Evolutionary conservation across 2,888 invertebrate species (phyloP).

Genomic region (Asteroscopus sphinx): DNA sequence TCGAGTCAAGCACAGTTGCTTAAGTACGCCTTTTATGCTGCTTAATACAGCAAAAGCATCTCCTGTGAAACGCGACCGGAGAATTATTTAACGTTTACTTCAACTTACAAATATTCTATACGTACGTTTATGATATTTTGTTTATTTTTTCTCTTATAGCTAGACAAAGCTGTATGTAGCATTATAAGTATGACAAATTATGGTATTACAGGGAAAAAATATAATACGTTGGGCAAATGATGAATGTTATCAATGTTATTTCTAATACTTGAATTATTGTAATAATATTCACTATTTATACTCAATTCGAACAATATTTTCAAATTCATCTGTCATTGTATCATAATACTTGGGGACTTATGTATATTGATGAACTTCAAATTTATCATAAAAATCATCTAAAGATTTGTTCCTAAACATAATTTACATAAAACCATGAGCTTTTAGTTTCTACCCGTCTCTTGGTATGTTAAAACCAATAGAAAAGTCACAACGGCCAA

Average conservation of each 20-base stretch:
- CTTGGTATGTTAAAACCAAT: conserved; percentile 63
- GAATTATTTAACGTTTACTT: conserved; percentile 51
- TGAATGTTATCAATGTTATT: conserved; percentile 35
- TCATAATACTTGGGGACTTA: conserved; percentile 42
- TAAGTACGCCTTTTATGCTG: conserved; percentile 82
- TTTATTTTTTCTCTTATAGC: conserved; percentile 11
- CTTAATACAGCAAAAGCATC: conserved; percentile 67
- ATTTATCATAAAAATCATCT: conserved; percentile 56
- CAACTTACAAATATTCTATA: conserved; percentile 15
- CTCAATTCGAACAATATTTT: conserved; percentile 41
- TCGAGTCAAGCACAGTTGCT: conserved; percentile 78
- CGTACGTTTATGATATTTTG: not conserved
- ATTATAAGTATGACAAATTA: conserved; percentile 41
- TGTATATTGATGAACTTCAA: conserved; percentile 53
- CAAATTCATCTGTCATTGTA: conserved; percentile 47
- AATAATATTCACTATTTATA: conserved; percentile 44
- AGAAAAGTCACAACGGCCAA: conserved; percentile 64
- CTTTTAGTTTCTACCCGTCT: conserved; percentile 63
- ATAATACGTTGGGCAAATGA: conserved; percentile 35
- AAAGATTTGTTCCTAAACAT: conserved; percentile 49
- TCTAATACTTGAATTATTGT: conserved; percentile 41
- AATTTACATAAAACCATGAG: conserved; percentile 64
- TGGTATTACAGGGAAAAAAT: conserved; percentile 32
- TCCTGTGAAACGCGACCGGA: conserved; percentile 49
- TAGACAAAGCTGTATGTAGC: conserved; percentile 22